Percentiles rank a stretch among this genome's conserved stretches.
Conservation (phyloP, 2,888 invertebrate species). For the Pachliopta kotzebuea region DNA sequence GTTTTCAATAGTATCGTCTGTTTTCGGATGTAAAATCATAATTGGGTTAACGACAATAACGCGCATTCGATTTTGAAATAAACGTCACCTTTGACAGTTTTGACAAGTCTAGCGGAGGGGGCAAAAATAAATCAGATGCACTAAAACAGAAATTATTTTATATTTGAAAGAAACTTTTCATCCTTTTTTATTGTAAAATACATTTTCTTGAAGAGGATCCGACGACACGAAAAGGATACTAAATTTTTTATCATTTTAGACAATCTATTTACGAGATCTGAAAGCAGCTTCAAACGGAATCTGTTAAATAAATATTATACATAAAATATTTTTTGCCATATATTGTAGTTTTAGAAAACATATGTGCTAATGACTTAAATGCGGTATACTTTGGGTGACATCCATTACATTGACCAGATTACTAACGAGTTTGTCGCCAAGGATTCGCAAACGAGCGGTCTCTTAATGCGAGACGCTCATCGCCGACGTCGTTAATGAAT, state of each 20-base stretch:
- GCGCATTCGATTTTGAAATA: constrained; percentile 46
- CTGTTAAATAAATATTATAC: background rate
- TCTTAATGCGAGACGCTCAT: constrained; percentile 40
- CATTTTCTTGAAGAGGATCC: background rate
- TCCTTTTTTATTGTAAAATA: constrained; percentile 1
- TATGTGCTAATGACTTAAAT: background rate
- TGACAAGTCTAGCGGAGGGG: constrained; percentile 46
- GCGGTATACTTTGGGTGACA: background rate
- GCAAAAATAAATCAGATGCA: constrained; percentile 33
- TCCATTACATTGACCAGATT: background rate
- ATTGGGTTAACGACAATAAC: constrained; percentile 37
- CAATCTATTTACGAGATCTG: no score
- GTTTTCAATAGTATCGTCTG: constrained; percentile 9
- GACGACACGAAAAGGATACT: no score
- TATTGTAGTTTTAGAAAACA: background rate
- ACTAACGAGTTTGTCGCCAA: constrained; percentile 37
- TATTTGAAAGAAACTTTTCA: background rate
- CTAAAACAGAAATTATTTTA: constrained; percentile 3
- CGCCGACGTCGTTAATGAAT: constrained; percentile 55
- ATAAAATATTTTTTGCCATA: no score
- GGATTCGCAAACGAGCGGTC: constrained; percentile 41
- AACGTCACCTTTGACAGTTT: constrained; percentile 52
- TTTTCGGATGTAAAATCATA: constrained; percentile 28
- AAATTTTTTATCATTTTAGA: no score
- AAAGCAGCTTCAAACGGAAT: background rate